Percentiles rank a stretch among this genome's conserved stretches.
These are phyloP conservation scores for Bombyx mori DNA, from an alignment of 1,140 invertebrate species.

Conservation along the genomic window DNA sequence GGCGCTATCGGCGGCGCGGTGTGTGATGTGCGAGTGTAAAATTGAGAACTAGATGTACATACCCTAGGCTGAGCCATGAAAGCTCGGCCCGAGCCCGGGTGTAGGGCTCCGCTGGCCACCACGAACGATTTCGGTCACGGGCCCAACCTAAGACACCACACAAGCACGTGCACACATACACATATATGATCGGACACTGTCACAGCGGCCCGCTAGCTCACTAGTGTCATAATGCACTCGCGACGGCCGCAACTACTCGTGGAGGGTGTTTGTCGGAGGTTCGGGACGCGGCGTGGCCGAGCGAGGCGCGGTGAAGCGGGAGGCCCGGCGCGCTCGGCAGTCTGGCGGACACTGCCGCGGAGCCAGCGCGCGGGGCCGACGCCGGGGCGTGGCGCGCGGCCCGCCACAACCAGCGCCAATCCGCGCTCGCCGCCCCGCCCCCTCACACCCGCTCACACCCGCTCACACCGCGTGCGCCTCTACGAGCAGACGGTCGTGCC, in stretches of 20 bases:
- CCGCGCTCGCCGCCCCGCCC: slow-evolving; percentile 12
- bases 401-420: slow-evolving; percentile 32
- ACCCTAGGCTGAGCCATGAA: slow-evolving; percentile 73
- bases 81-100: slow-evolving; percentile 70
- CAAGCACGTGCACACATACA: slow-evolving; percentile 65
- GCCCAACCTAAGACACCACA: slow-evolving; percentile 55
- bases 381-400: slow-evolving; percentile 43
- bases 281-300: slow-evolving; percentile 56
- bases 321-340: slow-evolving; percentile 68
- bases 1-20: not conserved
- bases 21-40: not conserved
- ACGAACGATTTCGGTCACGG: slow-evolving; percentile 63
- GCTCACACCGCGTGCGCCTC: slow-evolving; percentile 21
- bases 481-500: slow-evolving; percentile 22
- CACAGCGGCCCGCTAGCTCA: slow-evolving; percentile 67
- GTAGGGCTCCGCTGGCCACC: slow-evolving; percentile 69
- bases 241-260: slow-evolving; percentile 47
- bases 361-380: slow-evolving; percentile 31
- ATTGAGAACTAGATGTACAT: slow-evolving; percentile 38
- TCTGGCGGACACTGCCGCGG: slow-evolving; percentile 66
- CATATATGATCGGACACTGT: slow-evolving; percentile 56
- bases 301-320: slow-evolving; percentile 62
- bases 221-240: slow-evolving; percentile 69
- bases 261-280: slow-evolving; percentile 1
- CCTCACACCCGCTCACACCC: slow-evolving; percentile 19